A percentile compares a stretch with the other conserved stretches of the same genome.
Conservation (phyloP, 35 echinoderm and acorn worm species). For the Stichopus chloronotus region DNA sequence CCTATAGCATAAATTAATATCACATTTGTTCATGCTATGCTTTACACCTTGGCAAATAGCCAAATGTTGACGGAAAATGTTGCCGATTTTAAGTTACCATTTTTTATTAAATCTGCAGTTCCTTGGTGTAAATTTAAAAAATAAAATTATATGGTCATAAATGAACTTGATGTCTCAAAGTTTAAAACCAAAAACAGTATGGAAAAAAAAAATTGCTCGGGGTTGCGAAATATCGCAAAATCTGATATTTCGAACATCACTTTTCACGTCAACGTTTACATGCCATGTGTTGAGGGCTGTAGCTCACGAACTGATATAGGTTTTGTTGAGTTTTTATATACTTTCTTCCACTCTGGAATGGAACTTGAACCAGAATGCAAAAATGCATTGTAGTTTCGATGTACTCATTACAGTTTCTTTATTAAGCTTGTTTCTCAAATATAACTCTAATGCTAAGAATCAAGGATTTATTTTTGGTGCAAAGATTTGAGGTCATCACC, state of each 20-base stretch:
- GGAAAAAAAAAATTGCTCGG: background rate
- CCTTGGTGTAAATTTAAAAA: background rate
- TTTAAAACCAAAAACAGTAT: background rate
- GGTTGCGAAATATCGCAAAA: too few species aligned
- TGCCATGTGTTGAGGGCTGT: background rate
- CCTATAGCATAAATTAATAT: background rate
- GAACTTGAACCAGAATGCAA: too few species aligned
- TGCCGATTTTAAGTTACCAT: background rate
- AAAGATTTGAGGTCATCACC: too few species aligned
- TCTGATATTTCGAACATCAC: too few species aligned
- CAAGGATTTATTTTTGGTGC: too few species aligned
- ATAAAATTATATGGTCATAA: slow-evolving; percentile 4
- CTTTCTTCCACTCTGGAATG: background rate
- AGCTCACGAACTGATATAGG: background rate
- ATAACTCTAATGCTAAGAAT: too few species aligned
- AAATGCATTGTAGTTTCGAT: too few species aligned
- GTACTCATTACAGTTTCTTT: too few species aligned
- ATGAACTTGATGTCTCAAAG: slow-evolving; percentile 12
- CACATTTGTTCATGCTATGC: slow-evolving; percentile 3
- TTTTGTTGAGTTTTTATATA: background rate
- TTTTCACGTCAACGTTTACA: too few species aligned
- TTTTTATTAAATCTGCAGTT: slow-evolving; percentile 14
- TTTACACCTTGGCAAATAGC: background rate
- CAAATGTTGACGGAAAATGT: slow-evolving; percentile 18
- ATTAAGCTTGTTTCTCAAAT: too few species aligned